Conservation (phyloP, 2,797 vertebrate genomes). For the Podargus strigoides region DNA sequence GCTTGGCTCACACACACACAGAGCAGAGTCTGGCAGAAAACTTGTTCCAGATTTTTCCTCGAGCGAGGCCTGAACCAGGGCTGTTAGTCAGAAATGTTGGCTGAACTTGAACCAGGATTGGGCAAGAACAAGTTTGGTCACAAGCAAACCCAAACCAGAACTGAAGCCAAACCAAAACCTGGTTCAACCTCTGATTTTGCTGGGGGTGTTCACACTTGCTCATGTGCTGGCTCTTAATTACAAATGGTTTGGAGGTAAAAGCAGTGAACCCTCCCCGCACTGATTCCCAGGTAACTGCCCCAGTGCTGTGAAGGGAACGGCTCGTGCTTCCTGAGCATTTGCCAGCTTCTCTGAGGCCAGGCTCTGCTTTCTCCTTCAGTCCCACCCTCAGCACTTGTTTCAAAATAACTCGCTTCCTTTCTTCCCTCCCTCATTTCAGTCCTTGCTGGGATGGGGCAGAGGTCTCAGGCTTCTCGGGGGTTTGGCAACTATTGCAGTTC, state of each 20-base stretch:
- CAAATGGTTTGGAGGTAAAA: background rate
- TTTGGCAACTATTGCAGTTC: background rate
- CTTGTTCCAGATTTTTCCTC: background rate
- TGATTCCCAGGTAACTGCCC: background rate
- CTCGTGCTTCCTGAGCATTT: background rate
- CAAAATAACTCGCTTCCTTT: background rate
- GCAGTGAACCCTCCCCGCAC: fast-evolving
- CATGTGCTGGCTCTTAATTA: background rate
- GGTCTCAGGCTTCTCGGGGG: background rate
- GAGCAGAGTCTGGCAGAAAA: background rate
- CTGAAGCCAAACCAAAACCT: background rate
- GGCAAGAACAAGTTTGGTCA: background rate
- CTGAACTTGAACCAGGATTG: background rate
- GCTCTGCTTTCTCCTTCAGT: background rate
- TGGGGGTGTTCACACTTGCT: background rate
- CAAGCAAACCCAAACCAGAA: background rate
- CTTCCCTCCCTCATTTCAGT: background rate
- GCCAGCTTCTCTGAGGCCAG: background rate
- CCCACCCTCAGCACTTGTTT: background rate
- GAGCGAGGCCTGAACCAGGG: background rate
- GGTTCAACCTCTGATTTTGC: background rate
- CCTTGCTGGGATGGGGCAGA: constrained; percentile 12
- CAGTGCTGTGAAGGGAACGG: background rate
- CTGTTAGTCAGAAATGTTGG: background rate
- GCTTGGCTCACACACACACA: background rate